phyloP scores from a whole-genome alignment of 1,140 invertebrate species.

The Gryllus bimaculatus region DNA sequence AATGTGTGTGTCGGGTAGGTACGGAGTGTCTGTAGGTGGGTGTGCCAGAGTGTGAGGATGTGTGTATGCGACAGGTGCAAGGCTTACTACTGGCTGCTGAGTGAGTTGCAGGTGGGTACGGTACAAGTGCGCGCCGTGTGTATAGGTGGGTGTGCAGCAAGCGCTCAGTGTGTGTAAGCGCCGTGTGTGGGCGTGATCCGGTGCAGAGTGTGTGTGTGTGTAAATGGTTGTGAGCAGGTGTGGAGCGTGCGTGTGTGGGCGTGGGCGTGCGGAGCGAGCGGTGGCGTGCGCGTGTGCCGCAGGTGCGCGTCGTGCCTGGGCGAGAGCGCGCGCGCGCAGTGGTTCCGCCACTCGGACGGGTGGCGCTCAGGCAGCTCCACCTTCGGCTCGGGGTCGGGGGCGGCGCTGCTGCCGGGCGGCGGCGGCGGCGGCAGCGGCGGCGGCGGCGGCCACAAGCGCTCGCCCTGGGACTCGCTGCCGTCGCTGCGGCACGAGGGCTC shows the following conservation, averaged over 20 bases:
- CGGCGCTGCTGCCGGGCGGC: slow-evolving; percentile 31
- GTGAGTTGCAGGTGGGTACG: too few relatives aligned
- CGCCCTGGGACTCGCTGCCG: slow-evolving; percentile 75
- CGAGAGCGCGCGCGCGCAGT: slow-evolving; percentile 70
- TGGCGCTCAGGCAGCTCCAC: slow-evolving; percentile 71
- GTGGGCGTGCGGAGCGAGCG: neutral
- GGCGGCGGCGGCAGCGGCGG: slow-evolving; percentile 26
- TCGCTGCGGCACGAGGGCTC: slow-evolving; percentile 70
- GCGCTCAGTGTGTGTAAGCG: too few relatives aligned
- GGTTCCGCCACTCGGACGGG: slow-evolving; percentile 78
- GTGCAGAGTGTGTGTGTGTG: too few relatives aligned
- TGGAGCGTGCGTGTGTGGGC: neutral
- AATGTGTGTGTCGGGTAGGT: too few relatives aligned
- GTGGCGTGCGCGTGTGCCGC: slow-evolving; percentile 20
- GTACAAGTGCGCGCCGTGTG: too few relatives aligned
- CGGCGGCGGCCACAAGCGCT: slow-evolving; percentile 52
- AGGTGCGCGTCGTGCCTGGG: slow-evolving; percentile 75
- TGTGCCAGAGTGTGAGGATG: too few relatives aligned
- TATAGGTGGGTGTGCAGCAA: too few relatives aligned
- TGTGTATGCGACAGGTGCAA: too few relatives aligned
- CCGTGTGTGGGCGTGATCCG: too few relatives aligned
- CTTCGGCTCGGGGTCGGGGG: slow-evolving; percentile 46
- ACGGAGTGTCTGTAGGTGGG: too few relatives aligned
- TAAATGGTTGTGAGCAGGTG: too few relatives aligned
- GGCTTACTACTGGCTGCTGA: too few relatives aligned